Conservation (phyloP, 1,140 invertebrate species). For the Trichoplusia ni region DNA sequence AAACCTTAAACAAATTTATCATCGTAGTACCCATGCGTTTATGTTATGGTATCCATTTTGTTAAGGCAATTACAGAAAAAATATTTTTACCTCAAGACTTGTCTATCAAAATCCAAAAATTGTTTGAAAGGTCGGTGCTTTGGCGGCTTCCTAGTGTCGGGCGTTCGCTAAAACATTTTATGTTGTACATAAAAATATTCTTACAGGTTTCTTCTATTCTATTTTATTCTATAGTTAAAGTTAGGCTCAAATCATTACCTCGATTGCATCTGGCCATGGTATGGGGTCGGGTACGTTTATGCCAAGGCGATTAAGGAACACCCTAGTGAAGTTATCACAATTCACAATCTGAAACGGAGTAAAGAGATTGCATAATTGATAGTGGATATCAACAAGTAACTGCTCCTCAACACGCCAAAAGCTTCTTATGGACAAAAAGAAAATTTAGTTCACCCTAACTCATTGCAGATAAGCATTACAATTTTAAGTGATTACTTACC, state of each 20-base stretch:
- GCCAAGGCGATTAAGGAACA: constrained; percentile 91
- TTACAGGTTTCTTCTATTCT: too few relatives aligned
- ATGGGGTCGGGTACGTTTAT: constrained; percentile 90
- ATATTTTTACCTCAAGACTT: constrained; percentile 83
- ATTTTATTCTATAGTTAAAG: too few relatives aligned
- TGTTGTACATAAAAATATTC: too few relatives aligned
- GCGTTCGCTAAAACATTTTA: constrained; percentile 56
- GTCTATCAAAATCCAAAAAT: constrained; percentile 89
- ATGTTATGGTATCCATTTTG: too few relatives aligned
- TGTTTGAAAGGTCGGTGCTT: constrained; percentile 83
- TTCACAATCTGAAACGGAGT: constrained; percentile 85
- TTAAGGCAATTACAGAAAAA: background rate
- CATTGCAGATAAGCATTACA: too few relatives aligned
- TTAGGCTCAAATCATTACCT: constrained; percentile 58
- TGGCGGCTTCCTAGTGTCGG: constrained; percentile 45
- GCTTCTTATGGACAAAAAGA: too few relatives aligned
- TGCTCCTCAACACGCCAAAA: too few relatives aligned
- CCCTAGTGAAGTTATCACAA: constrained; percentile 93
- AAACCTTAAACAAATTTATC: constrained; percentile 86
- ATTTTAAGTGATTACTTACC: too few relatives aligned
- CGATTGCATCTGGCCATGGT: constrained; percentile 73
- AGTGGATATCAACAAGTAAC: too few relatives aligned
- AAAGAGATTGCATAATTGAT: too few relatives aligned
- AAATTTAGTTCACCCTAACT: too few relatives aligned
- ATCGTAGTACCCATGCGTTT: too few relatives aligned